Base-by-base conservation (phyloP, 2,113 vertebrate genomes). In the Chloebia gouldiae region DNA sequence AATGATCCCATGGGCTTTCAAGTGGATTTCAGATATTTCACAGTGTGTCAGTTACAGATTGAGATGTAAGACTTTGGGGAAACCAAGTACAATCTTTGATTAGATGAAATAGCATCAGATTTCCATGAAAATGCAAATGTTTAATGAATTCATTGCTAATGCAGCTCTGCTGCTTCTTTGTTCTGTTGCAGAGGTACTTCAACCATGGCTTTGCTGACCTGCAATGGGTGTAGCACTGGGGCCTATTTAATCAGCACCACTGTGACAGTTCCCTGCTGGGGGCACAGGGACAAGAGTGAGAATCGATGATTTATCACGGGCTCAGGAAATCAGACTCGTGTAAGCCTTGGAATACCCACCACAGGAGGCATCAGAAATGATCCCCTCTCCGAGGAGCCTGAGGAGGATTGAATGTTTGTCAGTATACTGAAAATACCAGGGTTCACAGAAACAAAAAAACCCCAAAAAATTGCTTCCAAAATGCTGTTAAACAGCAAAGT, bases 11-110 rank as follows among this genome's bases (percentile, higher is more conserved):
- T 11, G 86, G 92, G 95, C 44, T 95, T 96, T 95, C 69, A 47
- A 95, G 85, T 65, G 90, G 92, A 94, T 95, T 96, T 92, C 88
- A 88, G 93, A 81, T 84, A 92, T 92, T 96, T 96, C 92, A 93
- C 91, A 94, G 80, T 33, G 65, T 86, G 93, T 86, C 95, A 96
- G 82, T 79, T 93, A 88, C 30, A 92, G 96, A 96, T 93, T 88
- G 93, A 97, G 94, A 95, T 56, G 28, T 92, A 96, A 94, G 92
- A 90, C 92, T 96, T 86, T 40, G 57, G 73, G 68, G 80, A n/a
- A 16, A 61, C 75, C 84, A 93, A 64, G 61, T 33, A 86, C 71
- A 83, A 83, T 84, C 79, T 95, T 84, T 84, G 87, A 91, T 95
- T 95, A 96, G 82, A 83, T 64, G 80, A 94, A 93, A 90, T 81